These are phyloP conservation scores for Drosophila subquinaria DNA, from an alignment of 2,888 invertebrate genomes.

Conservation along the genomic window DNA sequence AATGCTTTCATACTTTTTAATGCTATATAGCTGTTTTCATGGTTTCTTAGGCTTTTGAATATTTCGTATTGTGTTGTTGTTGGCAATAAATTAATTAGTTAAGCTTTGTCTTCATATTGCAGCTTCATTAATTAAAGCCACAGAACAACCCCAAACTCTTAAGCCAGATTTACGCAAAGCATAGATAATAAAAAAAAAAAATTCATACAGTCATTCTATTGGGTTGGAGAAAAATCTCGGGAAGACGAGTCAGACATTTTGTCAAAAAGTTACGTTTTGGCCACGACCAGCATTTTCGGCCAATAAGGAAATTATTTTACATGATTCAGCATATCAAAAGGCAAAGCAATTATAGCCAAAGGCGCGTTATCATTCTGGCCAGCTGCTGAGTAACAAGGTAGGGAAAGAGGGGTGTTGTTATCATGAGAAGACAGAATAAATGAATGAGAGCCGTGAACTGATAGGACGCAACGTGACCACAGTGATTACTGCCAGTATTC, in stretches of 20 bases:
- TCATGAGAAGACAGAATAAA: conserved; percentile 39
- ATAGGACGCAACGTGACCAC: conserved; percentile 8
- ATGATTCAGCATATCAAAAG: conserved; percentile 71
- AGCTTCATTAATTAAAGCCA: conserved; percentile 72
- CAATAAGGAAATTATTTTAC: conserved; percentile 75
- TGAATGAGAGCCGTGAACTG: conserved; percentile 6
- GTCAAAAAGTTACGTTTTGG: conserved; percentile 70
- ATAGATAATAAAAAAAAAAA: conserved; percentile 67
- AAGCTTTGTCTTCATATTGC: conserved; percentile 69
- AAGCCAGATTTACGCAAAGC: conserved; percentile 62
- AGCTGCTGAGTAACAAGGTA: background rate
- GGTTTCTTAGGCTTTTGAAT: conserved; percentile 6
- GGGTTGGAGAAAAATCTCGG: conserved; percentile 23
- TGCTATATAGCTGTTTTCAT: conserved; percentile 23
- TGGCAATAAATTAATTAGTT: conserved; percentile 72
- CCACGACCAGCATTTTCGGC: conserved; percentile 43
- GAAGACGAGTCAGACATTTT: conserved; percentile 52
- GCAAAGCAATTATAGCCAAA: conserved; percentile 73
- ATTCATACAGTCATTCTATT: conserved; percentile 53
- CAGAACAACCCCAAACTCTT: conserved; percentile 32
- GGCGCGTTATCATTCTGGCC: conserved; percentile 61
- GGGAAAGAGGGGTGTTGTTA: conserved; percentile 9
- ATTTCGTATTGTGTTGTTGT: conserved; percentile 28
- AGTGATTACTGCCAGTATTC: conserved; percentile 10
- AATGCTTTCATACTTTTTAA: conserved; percentile 7